Percentiles rank a stretch among this genome's conserved stretches.
phyloP scores from a whole-genome alignment of 2,113 vertebrate genomes.

The Poecilia latipinna region DNA sequence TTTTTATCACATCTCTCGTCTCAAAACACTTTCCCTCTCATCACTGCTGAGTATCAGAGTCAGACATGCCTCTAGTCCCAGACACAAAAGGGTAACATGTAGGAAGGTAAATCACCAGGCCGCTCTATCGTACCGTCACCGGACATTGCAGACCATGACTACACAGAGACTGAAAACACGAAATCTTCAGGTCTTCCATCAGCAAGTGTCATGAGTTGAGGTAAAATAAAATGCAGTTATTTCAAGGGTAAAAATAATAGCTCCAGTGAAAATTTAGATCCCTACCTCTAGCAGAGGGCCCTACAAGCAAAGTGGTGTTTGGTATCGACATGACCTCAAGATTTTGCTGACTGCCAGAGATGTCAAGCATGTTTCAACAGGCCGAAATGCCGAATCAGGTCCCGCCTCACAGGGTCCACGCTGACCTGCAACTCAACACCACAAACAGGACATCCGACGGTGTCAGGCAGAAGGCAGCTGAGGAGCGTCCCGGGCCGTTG shows the following conservation, averaged over 20 bases:
- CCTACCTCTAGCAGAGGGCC: background rate
- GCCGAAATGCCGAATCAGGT: slow-evolving; percentile 45
- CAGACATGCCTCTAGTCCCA: slow-evolving; percentile 1
- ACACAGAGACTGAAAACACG: no score
- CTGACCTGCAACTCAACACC: slow-evolving; percentile 70
- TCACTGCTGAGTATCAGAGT: slow-evolving; percentile 5
- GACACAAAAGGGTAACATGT: slow-evolving; percentile 1
- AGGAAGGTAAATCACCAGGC: slow-evolving; percentile 27
- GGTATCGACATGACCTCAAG: slow-evolving; percentile 33
- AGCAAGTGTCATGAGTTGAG: background rate
- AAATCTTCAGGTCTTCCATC: no score
- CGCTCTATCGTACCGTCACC: slow-evolving; percentile 16
- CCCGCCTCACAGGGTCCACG: slow-evolving; percentile 35
- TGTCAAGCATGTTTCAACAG: slow-evolving; percentile 42
- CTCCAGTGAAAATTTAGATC: slow-evolving; percentile 3
- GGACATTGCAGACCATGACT: background rate
- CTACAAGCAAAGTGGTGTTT: slow-evolving; percentile 17
- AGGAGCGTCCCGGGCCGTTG: slow-evolving; percentile 45
- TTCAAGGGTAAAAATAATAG: slow-evolving; percentile 11
- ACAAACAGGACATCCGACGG: slow-evolving; percentile 66
- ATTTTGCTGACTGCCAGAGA: slow-evolving; percentile 53
- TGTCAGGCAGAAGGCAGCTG: slow-evolving; percentile 62
- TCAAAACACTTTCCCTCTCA: slow-evolving; percentile 8
- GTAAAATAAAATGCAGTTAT: slow-evolving; percentile 9
- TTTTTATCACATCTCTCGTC: slow-evolving; percentile 8